Conservation (phyloP, 1,140 invertebrate genomes). For the Camponotus vicinus region DNA sequence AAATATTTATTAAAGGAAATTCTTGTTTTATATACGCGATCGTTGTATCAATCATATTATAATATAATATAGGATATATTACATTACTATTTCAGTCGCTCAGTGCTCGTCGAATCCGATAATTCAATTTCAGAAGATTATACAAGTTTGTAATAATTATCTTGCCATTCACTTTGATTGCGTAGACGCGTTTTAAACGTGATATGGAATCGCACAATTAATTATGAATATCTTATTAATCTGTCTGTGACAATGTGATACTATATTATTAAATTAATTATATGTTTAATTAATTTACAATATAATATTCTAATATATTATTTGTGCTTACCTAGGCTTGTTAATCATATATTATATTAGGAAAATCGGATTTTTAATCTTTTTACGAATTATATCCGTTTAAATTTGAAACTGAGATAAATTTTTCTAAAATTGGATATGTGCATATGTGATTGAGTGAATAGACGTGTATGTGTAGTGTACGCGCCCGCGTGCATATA, state of each 20-base stretch:
- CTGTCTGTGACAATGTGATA: constrained; percentile 13
- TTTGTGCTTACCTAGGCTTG: not conserved
- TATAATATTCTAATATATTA: constrained; percentile 20
- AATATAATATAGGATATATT: constrained; percentile 31
- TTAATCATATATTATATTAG: constrained; percentile 16
- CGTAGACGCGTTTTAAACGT: not conserved
- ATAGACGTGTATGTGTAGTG: not conserved
- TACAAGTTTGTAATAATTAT: constrained; percentile 34
- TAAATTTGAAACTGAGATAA: not conserved
- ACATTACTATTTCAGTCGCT: not conserved
- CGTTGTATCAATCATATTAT: not conserved
- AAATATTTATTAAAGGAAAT: not conserved
- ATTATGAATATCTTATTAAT: constrained; percentile 46
- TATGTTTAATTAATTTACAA: not conserved
- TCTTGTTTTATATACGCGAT: not conserved
- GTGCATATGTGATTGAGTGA: not conserved
- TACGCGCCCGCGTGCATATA: not conserved
- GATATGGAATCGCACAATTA: not conserved
- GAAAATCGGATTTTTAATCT: not conserved
- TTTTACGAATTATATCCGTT: not conserved
- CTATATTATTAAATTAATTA: constrained; percentile 36
- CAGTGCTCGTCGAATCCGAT: not conserved
- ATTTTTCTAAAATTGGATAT: not conserved
- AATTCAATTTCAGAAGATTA: constrained; percentile 44
- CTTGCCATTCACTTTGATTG: constrained; percentile 40